Evolutionary conservation across 2,797 vertebrate species (phyloP).

Genomic region (Cryptoprocta ferox): DNA sequence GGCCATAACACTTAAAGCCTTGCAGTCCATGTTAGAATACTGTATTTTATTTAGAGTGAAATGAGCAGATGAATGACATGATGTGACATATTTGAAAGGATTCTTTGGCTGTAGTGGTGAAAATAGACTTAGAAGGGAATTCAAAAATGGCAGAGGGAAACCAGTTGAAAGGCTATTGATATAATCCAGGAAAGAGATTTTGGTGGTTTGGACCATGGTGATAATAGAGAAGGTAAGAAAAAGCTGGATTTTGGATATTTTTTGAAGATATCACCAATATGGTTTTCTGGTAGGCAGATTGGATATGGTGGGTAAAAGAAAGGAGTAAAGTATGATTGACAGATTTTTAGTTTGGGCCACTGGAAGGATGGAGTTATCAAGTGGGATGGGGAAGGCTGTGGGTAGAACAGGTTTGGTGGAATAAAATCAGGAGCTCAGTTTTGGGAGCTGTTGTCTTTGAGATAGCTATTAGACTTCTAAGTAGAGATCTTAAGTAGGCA

Average conservation of each 20-base stretch:
- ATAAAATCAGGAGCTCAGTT: constrained; percentile 35
- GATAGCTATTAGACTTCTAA: background rate
- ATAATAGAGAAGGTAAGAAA: constrained; percentile 11
- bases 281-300: background rate
- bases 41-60: constrained; percentile 3
- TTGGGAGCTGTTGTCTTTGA: background rate
- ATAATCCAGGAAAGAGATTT: constrained; percentile 36
- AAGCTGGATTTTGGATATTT: background rate
- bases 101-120: background rate
- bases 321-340: background rate
- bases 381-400: background rate
- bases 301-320: background rate
- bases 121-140: background rate
- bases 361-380: background rate
- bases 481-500: background rate
- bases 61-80: background rate
- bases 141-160: background rate
- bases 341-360: background rate
- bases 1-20: background rate
- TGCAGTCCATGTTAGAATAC: background rate
- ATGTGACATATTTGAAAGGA: background rate
- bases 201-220: background rate
- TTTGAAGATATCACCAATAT: background rate
- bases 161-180: background rate
- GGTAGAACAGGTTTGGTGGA: background rate